phyloP scores from a whole-genome alignment of 2,113 vertebrate genomes.

The Neolamprologus fasciatus region DNA sequence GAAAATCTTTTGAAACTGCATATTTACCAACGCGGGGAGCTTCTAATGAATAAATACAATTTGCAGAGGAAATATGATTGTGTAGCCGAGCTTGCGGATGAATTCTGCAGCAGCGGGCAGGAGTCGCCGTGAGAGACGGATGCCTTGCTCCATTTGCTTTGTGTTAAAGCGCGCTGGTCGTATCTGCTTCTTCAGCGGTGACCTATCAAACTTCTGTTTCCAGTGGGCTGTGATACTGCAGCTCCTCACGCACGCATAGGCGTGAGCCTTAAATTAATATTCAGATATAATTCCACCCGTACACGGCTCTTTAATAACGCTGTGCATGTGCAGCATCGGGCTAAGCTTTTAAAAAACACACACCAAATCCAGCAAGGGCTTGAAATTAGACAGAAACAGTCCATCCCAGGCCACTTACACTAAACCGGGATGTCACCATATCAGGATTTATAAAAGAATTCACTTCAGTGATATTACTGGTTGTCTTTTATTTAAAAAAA shows the following conservation, averaged over 20 bases:
- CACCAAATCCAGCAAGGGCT: neutral
- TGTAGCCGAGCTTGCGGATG: neutral
- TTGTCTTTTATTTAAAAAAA: neutral
- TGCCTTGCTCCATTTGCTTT: neutral
- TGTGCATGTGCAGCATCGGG: neutral
- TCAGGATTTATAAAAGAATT: neutral
- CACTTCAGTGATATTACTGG: neutral
- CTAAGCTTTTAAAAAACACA: neutral
- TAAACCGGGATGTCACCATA: neutral
- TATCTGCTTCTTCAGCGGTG: neutral
- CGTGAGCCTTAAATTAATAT: neutral
- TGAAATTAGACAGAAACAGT: neutral
- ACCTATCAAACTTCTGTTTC: neutral
- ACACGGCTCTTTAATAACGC: neutral
- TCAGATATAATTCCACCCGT: neutral
- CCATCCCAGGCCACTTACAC: neutral
- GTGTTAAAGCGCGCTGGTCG: neutral
- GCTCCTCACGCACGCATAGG: neutral
- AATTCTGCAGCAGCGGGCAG: neutral
- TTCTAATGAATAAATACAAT: neutral
- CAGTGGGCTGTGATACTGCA: neutral
- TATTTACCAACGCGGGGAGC: neutral
- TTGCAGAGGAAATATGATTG: neutral
- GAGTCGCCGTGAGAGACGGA: neutral
- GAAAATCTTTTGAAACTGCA: neutral